These are phyloP conservation scores for Xenops minutus DNA, from an alignment of 2,797 vertebrate genomes.

Conservation along the genomic window DNA sequence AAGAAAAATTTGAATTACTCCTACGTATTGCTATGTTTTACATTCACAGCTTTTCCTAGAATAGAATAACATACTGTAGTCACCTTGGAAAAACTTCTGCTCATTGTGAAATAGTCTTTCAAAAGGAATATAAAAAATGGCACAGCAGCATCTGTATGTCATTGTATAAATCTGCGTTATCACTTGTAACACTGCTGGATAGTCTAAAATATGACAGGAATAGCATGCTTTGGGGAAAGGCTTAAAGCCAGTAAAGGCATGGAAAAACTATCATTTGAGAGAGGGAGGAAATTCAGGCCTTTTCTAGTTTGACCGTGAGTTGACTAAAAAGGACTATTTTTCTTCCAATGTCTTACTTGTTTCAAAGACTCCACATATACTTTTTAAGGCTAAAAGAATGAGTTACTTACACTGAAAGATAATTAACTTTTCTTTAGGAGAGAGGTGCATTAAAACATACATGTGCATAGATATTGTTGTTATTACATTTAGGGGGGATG, in stretches of 20 bases:
- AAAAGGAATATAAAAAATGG: not conserved
- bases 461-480: not conserved
- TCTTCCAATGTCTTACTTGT: not conserved
- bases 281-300: not conserved
- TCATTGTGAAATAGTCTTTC: constrained; percentile 4
- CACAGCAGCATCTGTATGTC: not conserved
- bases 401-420: not conserved
- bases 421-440: not conserved
- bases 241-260: not conserved
- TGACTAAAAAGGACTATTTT: not conserved
- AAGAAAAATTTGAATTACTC: constrained; percentile 27
- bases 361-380: not conserved
- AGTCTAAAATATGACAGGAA: not conserved
- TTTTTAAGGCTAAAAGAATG: not conserved
- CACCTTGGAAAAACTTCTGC: constrained; percentile 25
- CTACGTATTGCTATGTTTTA: constrained; percentile 41
- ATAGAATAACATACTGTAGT: constrained; percentile 22
- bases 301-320: not conserved
- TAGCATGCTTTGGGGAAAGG: not conserved
- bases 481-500: not conserved
- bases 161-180: not conserved
- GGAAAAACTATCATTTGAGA: not conserved
- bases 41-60: constrained; percentile 25
- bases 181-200: not conserved
- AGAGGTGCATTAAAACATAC: not conserved